Percentiles rank a stretch among this genome's conserved stretches.
Conservation (phyloP, 1,140 invertebrate genomes). For the Diabrotica virgifera region DNA sequence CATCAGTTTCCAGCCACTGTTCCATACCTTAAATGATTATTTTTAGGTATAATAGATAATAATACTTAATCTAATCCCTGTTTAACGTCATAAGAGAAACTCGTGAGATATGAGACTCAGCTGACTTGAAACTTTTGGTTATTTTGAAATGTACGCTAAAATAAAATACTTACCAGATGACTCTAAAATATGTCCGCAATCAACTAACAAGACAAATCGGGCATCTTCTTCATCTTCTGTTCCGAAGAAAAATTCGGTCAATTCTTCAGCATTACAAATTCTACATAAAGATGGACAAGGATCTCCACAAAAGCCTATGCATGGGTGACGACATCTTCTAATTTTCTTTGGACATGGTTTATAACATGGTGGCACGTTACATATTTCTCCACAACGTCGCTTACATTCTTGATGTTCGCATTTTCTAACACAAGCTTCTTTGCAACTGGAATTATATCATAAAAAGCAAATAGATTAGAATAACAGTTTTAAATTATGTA, state of each 20-base stretch:
- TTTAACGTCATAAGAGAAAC: too few relatives aligned
- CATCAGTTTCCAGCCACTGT: slow-evolving; percentile 50
- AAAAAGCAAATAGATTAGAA: too few relatives aligned
- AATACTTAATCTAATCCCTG: too few relatives aligned
- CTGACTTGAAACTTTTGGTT: too few relatives aligned
- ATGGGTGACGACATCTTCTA: slow-evolving; percentile 56
- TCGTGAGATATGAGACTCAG: too few relatives aligned
- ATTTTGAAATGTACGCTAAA: too few relatives aligned
- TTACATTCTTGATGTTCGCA: slow-evolving; percentile 53
- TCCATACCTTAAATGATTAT: slow-evolving; percentile 50
- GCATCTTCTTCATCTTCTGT: slow-evolving; percentile 56
- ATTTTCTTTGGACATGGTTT: slow-evolving; percentile 42
- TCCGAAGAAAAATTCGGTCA: slow-evolving; percentile 56
- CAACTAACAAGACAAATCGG: slow-evolving; percentile 59
- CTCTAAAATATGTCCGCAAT: slow-evolving; percentile 65
- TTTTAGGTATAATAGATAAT: too few relatives aligned
- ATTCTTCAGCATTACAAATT: slow-evolving; percentile 51
- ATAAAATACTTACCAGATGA: slow-evolving; percentile 21
- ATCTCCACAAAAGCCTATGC: slow-evolving; percentile 69
- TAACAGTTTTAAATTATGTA: too few relatives aligned
- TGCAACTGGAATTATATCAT: slow-evolving; percentile 10
- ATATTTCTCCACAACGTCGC: slow-evolving; percentile 55
- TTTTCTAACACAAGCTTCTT: slow-evolving; percentile 49
- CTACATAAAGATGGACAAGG: slow-evolving; percentile 55
- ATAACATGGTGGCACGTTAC: slow-evolving; percentile 47